A percentile compares a stretch with the other conserved stretches of the same genome.
These are phyloP conservation scores for Rhynchonycteris naso DNA, from an alignment of 2,797 vertebrate species.

Conservation along the genomic window DNA sequence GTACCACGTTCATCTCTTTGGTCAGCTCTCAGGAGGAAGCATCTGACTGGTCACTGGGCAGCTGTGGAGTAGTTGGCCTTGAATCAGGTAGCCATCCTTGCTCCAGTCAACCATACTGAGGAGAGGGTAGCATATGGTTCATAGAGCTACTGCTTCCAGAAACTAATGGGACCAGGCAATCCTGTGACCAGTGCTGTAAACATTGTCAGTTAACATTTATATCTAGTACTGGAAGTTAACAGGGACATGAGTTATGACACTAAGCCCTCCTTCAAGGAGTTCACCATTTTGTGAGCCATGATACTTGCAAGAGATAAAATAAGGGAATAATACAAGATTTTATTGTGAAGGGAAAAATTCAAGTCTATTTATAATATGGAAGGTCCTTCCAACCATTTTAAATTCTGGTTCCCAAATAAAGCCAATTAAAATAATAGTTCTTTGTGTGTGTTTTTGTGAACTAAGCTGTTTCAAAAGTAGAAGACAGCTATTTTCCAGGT, in stretches of 20 bases:
- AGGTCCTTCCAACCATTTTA: not conserved
- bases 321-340: not conserved
- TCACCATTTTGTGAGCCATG: not conserved
- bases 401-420: not conserved
- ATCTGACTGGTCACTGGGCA: not conserved
- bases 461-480: not conserved
- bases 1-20: not conserved
- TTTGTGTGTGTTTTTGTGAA: not conserved
- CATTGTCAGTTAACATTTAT: too few relatives aligned
- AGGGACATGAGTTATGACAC: not conserved
- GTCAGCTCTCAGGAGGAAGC: not conserved
- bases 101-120: not conserved
- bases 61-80: not conserved
- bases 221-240: too few relatives aligned
- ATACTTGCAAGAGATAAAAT: not conserved
- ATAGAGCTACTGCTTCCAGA: not conserved
- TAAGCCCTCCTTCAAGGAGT: not conserved
- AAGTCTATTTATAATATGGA: not conserved
- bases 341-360: not conserved
- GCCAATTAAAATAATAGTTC: not conserved
- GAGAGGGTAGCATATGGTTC: not conserved
- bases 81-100: not conserved
- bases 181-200: not conserved
- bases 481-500: conserved; percentile 11
- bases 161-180: not conserved